Evolutionary conservation across 2,797 vertebrate genomes (phyloP).

Genomic region (Clarias fuscus): DNA sequence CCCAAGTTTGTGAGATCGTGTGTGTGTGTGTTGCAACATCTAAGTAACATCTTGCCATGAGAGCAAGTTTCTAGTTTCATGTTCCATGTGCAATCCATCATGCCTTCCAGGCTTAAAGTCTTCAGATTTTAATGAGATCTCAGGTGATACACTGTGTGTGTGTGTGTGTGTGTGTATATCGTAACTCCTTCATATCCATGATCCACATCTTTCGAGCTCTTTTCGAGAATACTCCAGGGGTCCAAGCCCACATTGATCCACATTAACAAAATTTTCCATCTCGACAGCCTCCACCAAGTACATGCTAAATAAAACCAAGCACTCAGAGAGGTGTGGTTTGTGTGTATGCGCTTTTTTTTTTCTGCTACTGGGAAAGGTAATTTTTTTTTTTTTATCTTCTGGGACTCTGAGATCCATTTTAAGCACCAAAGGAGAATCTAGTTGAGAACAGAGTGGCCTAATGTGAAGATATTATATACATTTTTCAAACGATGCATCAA

Average conservation of each 20-base stretch:
- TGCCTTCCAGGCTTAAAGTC: constrained; percentile 39
- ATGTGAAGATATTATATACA: constrained; percentile 56
- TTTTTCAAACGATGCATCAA: constrained; percentile 51
- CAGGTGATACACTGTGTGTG: constrained; percentile 43
- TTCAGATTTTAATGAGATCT: constrained; percentile 55
- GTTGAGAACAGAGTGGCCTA: constrained; percentile 44
- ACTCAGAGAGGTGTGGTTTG: constrained; percentile 19
- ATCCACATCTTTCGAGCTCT: constrained; percentile 29
- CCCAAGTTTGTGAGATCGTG: neutral
- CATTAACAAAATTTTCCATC: constrained; percentile 35
- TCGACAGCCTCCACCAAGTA: constrained; percentile 40
- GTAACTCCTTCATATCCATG: constrained; percentile 44
- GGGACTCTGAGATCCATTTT: constrained; percentile 49
- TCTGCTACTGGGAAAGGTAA: constrained; percentile 36
- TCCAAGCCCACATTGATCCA: constrained; percentile 19
- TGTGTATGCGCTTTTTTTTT: constrained; percentile 16
- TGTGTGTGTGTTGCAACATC: constrained; percentile 8
- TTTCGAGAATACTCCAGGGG: constrained; percentile 32
- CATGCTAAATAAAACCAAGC: constrained; percentile 26
- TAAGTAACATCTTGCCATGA: constrained; percentile 22
- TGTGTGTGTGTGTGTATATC: constrained; percentile 12
- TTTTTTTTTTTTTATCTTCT: constrained; percentile 22
- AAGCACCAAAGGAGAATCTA: constrained; percentile 47
- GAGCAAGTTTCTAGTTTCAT: constrained; percentile 1
- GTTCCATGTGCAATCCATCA: constrained; percentile 39